Evolutionary conservation across 2,797 vertebrate genomes (phyloP).

Genomic region (Mionectes olivaceus): DNA sequence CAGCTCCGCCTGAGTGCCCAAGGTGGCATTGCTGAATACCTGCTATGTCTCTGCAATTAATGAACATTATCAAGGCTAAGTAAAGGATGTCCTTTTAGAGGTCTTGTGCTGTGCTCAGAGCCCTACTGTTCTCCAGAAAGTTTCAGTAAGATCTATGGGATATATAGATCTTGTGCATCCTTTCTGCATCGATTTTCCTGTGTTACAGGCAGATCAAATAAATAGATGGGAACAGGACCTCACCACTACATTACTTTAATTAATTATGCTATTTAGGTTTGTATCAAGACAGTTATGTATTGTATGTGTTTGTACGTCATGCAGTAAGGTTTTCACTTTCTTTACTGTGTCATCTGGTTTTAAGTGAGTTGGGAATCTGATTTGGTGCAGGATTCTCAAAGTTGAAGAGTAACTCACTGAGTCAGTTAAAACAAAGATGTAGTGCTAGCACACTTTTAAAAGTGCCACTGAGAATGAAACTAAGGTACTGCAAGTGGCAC

Average conservation of each 20-base stretch:
- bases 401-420: not conserved
- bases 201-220: not conserved
- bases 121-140: not conserved
- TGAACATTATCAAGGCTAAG: not conserved
- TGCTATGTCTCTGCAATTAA: not conserved
- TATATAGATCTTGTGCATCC: not conserved
- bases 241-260: not conserved
- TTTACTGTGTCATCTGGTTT: not conserved
- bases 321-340: not conserved
- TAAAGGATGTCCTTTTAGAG: not conserved
- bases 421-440: not conserved
- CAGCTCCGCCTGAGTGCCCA: not conserved
- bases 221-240: not conserved
- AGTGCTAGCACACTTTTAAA: too few relatives aligned
- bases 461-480: not conserved
- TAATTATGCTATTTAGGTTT: not conserved
- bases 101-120: not conserved
- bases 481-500: not conserved
- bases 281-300: not conserved
- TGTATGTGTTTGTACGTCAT: not conserved
- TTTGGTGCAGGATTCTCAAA: not conserved
- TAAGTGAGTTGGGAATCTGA: not conserved
- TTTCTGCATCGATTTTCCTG: not conserved
- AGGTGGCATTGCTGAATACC: not conserved
- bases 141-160: not conserved